These are phyloP conservation scores for Thecophora atra DNA, from an alignment of 2,888 invertebrate species.

Conservation along the genomic window DNA sequence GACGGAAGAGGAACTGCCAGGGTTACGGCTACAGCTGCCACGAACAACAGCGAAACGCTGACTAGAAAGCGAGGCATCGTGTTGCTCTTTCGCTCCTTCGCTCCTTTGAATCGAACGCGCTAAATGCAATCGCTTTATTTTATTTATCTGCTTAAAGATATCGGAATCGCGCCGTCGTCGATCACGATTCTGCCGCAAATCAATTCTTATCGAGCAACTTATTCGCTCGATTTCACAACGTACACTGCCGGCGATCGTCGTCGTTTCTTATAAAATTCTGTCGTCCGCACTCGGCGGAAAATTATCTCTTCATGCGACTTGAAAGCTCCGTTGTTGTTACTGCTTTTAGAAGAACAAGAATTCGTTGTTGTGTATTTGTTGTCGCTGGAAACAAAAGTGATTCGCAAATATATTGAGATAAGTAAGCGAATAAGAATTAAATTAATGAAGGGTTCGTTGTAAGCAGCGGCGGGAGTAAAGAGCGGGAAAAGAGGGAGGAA, in stretches of 20 bases:
- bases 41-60: slow-evolving; percentile 12
- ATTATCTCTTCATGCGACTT: slow-evolving; percentile 33
- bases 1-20: background rate
- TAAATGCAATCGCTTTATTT: background rate
- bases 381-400: background rate
- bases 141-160: background rate
- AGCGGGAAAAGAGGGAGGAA: too few relatives aligned
- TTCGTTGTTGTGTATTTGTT: background rate
- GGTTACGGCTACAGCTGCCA: background rate
- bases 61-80: slow-evolving; percentile 23
- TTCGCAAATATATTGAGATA: background rate
- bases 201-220: slow-evolving; percentile 9
- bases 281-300: background rate
- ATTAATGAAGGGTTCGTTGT: too few relatives aligned
- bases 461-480: too few relatives aligned
- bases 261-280: background rate
- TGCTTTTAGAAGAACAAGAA: background rate
- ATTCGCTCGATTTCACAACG: slow-evolving; percentile 21
- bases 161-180: background rate
- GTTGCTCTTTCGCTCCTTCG: too few relatives aligned
- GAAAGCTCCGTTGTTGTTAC: background rate
- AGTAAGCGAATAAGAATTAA: background rate
- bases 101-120: background rate
- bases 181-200: background rate
- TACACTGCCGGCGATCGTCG: slow-evolving; percentile 24